Evolutionary conservation across 2,888 invertebrate species (phyloP).

Genomic region (Caenorhabditis afra): DNA sequence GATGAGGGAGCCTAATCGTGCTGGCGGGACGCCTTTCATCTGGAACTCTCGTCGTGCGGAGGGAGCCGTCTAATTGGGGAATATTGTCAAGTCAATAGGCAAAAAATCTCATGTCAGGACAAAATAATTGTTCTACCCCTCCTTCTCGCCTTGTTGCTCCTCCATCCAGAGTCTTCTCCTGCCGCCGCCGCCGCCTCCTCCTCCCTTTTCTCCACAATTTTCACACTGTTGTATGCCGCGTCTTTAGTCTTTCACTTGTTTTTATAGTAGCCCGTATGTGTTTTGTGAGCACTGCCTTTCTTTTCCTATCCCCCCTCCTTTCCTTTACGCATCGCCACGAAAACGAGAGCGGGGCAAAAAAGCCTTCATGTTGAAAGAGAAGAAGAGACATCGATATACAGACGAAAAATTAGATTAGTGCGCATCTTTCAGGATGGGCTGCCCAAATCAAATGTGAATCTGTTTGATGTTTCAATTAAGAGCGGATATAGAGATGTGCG

Average conservation of each 20-base stretch:
- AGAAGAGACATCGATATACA: slow-evolving; percentile 49
- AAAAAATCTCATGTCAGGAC: slow-evolving; percentile 57
- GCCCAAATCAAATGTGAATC: slow-evolving; percentile 57
- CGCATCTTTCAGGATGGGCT: slow-evolving; percentile 47
- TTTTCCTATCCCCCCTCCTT: slow-evolving; percentile 4
- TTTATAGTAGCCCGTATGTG: slow-evolving; percentile 33
- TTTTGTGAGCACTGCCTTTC: slow-evolving; percentile 32
- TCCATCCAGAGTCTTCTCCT: background rate
- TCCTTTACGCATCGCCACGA: slow-evolving; percentile 29
- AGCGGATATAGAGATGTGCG: slow-evolving; percentile 13
- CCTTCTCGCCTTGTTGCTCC: too few species aligned
- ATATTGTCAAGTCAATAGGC: slow-evolving; percentile 51
- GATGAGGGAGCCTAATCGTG: background rate
- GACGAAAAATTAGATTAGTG: slow-evolving; percentile 53
- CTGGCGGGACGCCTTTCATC: background rate
- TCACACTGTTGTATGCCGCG: slow-evolving; percentile 40
- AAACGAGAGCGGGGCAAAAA: slow-evolving; percentile 31
- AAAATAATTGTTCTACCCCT: slow-evolving; percentile 54
- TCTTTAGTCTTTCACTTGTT: slow-evolving; percentile 55
- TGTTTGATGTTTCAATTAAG: slow-evolving; percentile 60
- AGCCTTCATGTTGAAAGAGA: slow-evolving; percentile 16
- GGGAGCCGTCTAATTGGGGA: slow-evolving; percentile 27
- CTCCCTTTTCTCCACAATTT: slow-evolving; percentile 15
- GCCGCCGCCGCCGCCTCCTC: slow-evolving; percentile 7
- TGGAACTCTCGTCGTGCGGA: background rate